A percentile compares a stretch with the other conserved stretches of the same genome.
Evolutionary conservation across 64 coral and sea anemone genomes (phyloP).

Genomic region (Montipora cactus): DNA sequence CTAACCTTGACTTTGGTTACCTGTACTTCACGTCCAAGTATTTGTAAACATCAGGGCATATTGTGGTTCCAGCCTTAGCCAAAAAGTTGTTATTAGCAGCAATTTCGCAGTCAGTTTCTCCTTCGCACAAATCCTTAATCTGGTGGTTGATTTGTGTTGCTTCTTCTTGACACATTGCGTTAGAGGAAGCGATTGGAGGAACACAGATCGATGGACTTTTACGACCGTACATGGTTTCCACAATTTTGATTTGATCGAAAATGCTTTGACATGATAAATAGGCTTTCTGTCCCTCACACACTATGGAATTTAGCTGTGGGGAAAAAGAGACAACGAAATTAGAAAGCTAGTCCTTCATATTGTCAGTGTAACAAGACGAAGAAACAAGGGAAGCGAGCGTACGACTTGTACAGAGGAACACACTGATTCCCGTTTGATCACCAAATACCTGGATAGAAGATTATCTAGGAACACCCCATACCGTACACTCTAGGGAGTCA

Average conservation of each 20-base stretch:
- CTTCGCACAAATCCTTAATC: slow-evolving; percentile 54
- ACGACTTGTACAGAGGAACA: too few relatives aligned
- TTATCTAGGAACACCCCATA: too few relatives aligned
- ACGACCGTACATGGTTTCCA: slow-evolving; percentile 59
- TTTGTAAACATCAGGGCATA: slow-evolving; percentile 60
- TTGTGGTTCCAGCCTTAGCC: slow-evolving; percentile 59
- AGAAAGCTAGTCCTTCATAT: not conserved
- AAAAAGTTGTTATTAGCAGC: slow-evolving; percentile 58
- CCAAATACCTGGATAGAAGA: too few relatives aligned
- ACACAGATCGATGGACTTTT: slow-evolving; percentile 37
- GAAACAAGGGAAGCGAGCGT: too few relatives aligned
- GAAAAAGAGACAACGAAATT: not conserved
- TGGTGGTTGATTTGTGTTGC: slow-evolving; percentile 47
- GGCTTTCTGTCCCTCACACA: slow-evolving; percentile 65
- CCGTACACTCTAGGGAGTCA: too few relatives aligned
- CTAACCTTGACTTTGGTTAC: not conserved
- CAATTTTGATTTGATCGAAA: slow-evolving; percentile 49
- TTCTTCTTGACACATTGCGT: slow-evolving; percentile 31
- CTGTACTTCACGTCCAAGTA: slow-evolving; percentile 64
- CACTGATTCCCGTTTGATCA: too few relatives aligned
- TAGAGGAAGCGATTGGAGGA: slow-evolving; percentile 27
- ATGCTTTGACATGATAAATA: slow-evolving; percentile 44
- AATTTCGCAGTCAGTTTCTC: slow-evolving; percentile 53
- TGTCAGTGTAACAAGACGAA: too few relatives aligned
- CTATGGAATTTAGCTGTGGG: slow-evolving; percentile 19